These are phyloP conservation scores for Forpus xanthops DNA, from an alignment of 2,797 vertebrate species.

Conservation along the genomic window DNA sequence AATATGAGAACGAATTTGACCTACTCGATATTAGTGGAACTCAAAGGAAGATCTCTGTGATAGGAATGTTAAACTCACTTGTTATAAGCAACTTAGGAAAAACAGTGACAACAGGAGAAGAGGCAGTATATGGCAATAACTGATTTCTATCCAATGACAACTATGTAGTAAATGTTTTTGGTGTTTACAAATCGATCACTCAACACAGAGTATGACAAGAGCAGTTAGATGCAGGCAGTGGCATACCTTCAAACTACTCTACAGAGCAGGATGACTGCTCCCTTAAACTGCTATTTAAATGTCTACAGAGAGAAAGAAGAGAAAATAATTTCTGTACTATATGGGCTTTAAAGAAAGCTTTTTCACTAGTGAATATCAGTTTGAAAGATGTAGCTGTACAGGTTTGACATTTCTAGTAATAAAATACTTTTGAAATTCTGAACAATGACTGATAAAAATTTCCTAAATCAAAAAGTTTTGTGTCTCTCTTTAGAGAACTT, in stretches of 20 bases:
- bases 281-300: background rate
- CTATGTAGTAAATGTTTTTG: background rate
- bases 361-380: background rate
- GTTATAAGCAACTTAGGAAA: background rate
- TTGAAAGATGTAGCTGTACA: background rate
- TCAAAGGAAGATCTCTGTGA: constrained; percentile 17
- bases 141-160: background rate
- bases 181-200: constrained; percentile 7
- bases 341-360: background rate
- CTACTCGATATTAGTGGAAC: background rate
- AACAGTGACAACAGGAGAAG: background rate
- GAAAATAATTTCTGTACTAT: background rate
- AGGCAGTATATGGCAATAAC: background rate
- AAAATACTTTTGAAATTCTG: background rate
- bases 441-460: constrained; percentile 22
- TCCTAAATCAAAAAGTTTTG: constrained; percentile 1
- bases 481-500: background rate
- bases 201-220: background rate
- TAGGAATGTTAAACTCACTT: background rate
- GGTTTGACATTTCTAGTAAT: background rate
- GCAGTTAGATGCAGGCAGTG: background rate
- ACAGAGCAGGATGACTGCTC: background rate
- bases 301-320: background rate
- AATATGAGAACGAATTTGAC: background rate
- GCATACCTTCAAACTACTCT: background rate